phyloP scores from a whole-genome alignment of 2,797 vertebrate genomes.

The Thamnophis elegans region DNA sequence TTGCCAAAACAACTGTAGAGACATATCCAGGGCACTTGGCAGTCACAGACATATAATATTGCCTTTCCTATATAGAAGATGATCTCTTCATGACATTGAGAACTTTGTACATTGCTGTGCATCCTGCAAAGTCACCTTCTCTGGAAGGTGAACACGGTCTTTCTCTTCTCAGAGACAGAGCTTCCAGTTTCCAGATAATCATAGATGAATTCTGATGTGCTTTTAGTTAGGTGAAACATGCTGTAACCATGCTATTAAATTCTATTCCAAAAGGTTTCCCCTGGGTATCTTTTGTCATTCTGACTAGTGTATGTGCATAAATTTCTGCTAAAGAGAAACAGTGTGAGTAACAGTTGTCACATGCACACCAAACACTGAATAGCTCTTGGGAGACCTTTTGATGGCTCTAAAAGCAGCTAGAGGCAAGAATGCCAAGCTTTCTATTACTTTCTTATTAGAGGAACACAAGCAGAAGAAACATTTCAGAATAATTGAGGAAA shows the following conservation, averaged over 20 bases:
- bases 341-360: conserved; percentile 42
- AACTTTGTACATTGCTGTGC: background rate
- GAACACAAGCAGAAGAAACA: conserved; percentile 32
- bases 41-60: background rate
- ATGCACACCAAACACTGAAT: conserved; percentile 24
- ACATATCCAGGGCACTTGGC: background rate
- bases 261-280: conserved; percentile 43
- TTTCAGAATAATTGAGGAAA: conserved; percentile 17
- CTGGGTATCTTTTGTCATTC: conserved; percentile 47
- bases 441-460: conserved; percentile 6
- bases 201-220: background rate
- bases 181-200: background rate
- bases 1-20: background rate
- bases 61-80: background rate
- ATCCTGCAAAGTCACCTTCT: background rate
- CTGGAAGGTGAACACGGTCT: background rate
- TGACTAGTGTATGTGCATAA: conserved; percentile 42
- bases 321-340: conserved; percentile 52
- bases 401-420: conserved; percentile 36
- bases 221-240: conserved; percentile 19
- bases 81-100: background rate
- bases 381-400: conserved; percentile 43
- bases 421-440: conserved; percentile 19
- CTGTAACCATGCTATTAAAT: conserved; percentile 48
- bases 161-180: background rate